Conservation (phyloP, 2,113 vertebrate species). For the Megatriorchis doriae region DNA sequence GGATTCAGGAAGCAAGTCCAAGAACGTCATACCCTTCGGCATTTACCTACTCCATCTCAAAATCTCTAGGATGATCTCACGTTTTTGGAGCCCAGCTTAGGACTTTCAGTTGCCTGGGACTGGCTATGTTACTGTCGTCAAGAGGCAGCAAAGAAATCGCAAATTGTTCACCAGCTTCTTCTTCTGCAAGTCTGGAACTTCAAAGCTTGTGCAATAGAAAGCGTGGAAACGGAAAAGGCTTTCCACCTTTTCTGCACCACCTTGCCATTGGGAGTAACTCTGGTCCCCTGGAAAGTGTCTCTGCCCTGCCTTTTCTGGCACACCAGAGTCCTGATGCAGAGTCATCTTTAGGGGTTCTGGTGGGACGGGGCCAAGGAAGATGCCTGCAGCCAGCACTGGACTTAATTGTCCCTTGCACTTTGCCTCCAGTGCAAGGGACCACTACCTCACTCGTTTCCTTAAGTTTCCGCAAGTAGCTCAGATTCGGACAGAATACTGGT, state of each 20-base stretch:
- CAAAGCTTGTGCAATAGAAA: background rate
- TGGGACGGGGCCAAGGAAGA: background rate
- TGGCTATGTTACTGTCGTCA: background rate
- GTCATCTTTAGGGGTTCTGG: background rate
- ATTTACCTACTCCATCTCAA: background rate
- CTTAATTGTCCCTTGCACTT: background rate
- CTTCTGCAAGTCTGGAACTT: accelerated
- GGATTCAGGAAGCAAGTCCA: background rate
- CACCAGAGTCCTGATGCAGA: background rate
- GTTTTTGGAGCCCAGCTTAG: background rate
- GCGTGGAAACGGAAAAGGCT: background rate
- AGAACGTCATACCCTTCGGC: background rate
- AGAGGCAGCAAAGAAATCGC: background rate
- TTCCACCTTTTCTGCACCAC: background rate
- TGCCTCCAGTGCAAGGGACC: background rate
- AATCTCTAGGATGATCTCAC: background rate
- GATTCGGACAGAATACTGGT: accelerated
- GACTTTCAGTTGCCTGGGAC: background rate
- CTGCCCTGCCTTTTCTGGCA: background rate
- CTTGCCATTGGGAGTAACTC: background rate
- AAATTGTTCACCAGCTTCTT: background rate
- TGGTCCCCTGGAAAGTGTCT: background rate
- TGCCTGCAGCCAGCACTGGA: background rate
- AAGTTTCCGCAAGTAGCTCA: background rate
- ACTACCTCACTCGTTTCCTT: accelerated